phyloP scores from a whole-genome alignment of 2,888 invertebrate species.

The Drosophila anomelani region DNA sequence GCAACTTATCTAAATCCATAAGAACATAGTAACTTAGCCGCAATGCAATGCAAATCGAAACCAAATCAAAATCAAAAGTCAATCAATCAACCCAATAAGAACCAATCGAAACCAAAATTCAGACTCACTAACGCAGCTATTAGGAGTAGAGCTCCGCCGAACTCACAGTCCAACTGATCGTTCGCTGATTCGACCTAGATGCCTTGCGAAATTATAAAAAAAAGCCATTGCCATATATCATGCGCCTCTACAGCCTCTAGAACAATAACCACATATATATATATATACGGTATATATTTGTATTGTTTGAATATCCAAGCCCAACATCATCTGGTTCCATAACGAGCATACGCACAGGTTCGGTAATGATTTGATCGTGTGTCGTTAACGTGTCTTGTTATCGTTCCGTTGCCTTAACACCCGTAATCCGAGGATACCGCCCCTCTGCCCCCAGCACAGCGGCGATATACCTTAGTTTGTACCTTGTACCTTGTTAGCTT shows the following conservation, averaged over 20 bases:
- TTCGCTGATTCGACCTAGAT: constrained; percentile 64
- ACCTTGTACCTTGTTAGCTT: constrained; percentile 43
- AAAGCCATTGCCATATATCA: constrained; percentile 61
- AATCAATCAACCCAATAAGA: constrained; percentile 42
- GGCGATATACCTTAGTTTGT: constrained; percentile 39
- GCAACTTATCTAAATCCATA: constrained; percentile 50
- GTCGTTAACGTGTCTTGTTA: constrained; percentile 51
- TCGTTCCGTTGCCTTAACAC: constrained; percentile 21
- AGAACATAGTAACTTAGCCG: constrained; percentile 72
- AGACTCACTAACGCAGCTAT: constrained; percentile 52
- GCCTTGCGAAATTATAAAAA: constrained; percentile 52
- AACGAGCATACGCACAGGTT: constrained; percentile 69
- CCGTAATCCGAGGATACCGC: constrained; percentile 1
- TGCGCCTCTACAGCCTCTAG: constrained; percentile 57
- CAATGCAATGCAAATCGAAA: constrained; percentile 59
- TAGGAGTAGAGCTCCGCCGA: constrained; percentile 54
- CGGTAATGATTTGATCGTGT: constrained; percentile 67
- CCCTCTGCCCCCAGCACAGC: not conserved
- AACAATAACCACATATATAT: constrained; percentile 19
- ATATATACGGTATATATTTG: constrained; percentile 26
- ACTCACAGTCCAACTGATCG: constrained; percentile 71
- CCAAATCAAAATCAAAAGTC: constrained; percentile 48
- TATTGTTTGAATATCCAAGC: constrained; percentile 41
- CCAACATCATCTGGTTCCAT: constrained; percentile 75
- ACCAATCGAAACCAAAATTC: constrained; percentile 35